phyloP scores from a whole-genome alignment of 2,113 vertebrate species.

The Coryphaenoides rupestris region DNA sequence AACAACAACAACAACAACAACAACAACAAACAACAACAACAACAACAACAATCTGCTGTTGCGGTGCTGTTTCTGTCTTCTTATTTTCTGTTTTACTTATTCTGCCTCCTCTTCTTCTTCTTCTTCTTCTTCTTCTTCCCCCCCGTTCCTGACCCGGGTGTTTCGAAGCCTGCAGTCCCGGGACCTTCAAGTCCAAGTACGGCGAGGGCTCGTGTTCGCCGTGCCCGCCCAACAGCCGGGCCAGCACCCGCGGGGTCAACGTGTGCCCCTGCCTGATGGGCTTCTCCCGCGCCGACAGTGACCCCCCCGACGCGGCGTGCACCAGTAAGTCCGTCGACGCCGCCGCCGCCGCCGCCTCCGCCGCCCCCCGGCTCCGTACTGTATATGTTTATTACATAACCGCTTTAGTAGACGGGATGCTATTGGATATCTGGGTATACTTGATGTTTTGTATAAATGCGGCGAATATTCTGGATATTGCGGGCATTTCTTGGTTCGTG shows the following conservation, averaged over 20 bases:
- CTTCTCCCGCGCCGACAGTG: constrained; percentile 89
- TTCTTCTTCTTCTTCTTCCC: not conserved
- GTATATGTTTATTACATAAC: too few relatives aligned
- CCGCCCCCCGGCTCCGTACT: too few relatives aligned
- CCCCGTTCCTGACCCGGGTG: constrained; percentile 10
- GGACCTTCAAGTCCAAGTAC: constrained; percentile 94
- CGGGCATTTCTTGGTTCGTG: too few relatives aligned
- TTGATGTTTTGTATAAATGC: too few relatives aligned
- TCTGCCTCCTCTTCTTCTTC: constrained; percentile 10
- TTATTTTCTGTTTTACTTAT: constrained; percentile 13
- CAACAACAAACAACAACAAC: too few relatives aligned
- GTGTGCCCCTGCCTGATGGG: constrained; percentile 87
- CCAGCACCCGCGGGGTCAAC: constrained; percentile 79
- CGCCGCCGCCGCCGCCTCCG: too few relatives aligned
- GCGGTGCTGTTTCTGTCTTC: not conserved
- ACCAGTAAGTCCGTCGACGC: constrained; percentile 82
- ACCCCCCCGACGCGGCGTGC: constrained; percentile 86
- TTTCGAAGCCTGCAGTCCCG: constrained; percentile 80
- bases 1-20: too few relatives aligned
- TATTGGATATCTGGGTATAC: too few relatives aligned
- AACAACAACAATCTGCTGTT: too few relatives aligned
- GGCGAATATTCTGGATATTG: too few relatives aligned
- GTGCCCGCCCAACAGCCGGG: constrained; percentile 89
- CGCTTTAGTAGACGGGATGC: too few relatives aligned
- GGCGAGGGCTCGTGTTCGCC: constrained; percentile 86